These are phyloP conservation scores for Frankliniella fusca DNA, from an alignment of 2,888 invertebrate species.

Conservation along the genomic window DNA sequence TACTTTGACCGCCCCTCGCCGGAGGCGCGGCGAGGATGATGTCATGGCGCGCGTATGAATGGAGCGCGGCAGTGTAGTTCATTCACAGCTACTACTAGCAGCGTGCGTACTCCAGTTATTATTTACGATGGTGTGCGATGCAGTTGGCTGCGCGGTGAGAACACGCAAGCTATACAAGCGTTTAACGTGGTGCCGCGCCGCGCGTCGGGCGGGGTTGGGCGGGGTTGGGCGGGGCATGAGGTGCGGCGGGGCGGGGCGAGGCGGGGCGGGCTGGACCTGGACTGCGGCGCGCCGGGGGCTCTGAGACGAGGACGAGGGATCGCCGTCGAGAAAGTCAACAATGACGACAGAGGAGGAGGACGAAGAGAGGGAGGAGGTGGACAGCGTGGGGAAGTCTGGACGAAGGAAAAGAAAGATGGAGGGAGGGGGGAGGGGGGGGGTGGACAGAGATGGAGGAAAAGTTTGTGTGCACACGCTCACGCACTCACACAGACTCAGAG, in stretches of 20 bases:
- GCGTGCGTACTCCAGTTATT: slow-evolving; percentile 10
- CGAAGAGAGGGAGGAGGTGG: too few species aligned
- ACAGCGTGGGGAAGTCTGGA: background rate
- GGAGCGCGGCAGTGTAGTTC: background rate
- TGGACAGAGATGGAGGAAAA: too few species aligned
- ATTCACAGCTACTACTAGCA: background rate
- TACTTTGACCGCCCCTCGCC: too few species aligned
- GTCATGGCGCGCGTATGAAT: background rate
- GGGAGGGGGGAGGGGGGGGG: background rate
- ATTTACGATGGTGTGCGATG: slow-evolving; percentile 9
- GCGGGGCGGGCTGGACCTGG: background rate
- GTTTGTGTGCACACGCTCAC: too few species aligned
- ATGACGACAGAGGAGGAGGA: too few species aligned
- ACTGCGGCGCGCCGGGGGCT: too few species aligned
- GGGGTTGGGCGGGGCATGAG: background rate
- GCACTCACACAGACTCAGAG: too few species aligned
- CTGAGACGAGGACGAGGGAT: too few species aligned
- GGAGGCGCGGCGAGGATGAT: too few species aligned
- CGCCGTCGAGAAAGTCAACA: too few species aligned
- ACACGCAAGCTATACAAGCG: slow-evolving; percentile 26
- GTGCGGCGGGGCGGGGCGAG: background rate
- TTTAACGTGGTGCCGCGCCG: background rate
- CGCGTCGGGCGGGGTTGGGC: background rate
- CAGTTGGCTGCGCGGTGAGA: slow-evolving; percentile 4
- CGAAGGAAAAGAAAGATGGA: background rate